Percentiles rank a stretch among this genome's conserved stretches.
Conservation (phyloP, 2,888 invertebrate species). For the Ichneumoninae sp. region DNA sequence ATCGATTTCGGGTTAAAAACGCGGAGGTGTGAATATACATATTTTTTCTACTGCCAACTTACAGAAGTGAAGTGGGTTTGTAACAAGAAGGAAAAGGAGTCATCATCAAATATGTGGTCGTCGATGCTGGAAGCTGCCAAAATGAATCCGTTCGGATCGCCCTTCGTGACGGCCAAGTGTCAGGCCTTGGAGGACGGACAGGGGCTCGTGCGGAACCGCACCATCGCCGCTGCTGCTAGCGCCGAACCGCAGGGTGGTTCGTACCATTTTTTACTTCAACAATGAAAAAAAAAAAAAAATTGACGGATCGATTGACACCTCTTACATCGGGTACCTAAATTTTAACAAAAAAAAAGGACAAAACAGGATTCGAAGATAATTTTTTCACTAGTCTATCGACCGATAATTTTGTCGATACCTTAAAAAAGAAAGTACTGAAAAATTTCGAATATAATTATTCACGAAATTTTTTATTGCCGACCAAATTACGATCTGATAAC, state of each 20-base stretch:
- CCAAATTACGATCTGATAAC: too few relatives aligned
- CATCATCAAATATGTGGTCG: slow-evolving; percentile 82
- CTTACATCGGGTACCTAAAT: neutral
- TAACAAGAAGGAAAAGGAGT: slow-evolving; percentile 47
- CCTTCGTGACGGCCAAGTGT: slow-evolving; percentile 82
- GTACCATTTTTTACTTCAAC: slow-evolving; percentile 62
- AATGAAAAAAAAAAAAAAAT: slow-evolving; percentile 38
- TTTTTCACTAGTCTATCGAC: too few relatives aligned
- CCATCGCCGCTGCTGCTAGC: slow-evolving; percentile 83
- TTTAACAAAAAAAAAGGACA: neutral
- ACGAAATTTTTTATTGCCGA: too few relatives aligned
- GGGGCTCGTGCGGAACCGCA: slow-evolving; percentile 81
- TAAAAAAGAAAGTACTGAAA: too few relatives aligned
- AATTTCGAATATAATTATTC: too few relatives aligned
- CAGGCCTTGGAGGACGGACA: slow-evolving; percentile 79
- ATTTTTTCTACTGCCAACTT: slow-evolving; percentile 33
- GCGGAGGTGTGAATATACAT: slow-evolving; percentile 29
- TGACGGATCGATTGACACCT: slow-evolving; percentile 10
- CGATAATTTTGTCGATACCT: too few relatives aligned
- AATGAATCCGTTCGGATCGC: slow-evolving; percentile 83
- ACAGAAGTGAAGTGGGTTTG: slow-evolving; percentile 66
- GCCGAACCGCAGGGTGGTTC: slow-evolving; percentile 80
- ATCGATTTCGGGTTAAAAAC: slow-evolving; percentile 5
- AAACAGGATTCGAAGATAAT: slow-evolving; percentile 3
- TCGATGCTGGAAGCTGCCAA: slow-evolving; percentile 84